These are phyloP conservation scores for Tragelaphus oryx DNA, from an alignment of 2,797 vertebrate genomes.

Conservation along the genomic window DNA sequence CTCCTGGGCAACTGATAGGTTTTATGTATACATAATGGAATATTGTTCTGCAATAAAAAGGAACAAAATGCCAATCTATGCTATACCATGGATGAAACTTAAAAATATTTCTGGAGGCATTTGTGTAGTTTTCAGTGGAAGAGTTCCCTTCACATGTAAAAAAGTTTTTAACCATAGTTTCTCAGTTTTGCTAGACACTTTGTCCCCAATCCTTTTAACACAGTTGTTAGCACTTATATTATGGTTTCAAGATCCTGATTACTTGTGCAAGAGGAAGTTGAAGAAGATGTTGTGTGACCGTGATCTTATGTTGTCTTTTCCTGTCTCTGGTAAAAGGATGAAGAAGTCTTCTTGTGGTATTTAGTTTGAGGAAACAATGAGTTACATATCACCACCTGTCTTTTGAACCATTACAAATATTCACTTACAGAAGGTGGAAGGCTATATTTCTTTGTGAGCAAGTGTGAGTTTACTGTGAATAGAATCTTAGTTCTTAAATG, in stretches of 20 bases:
- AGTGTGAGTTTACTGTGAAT: not conserved
- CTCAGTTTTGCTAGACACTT: not conserved
- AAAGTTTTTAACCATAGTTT: not conserved
- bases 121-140: not conserved
- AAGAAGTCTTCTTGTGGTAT: not conserved
- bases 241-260: not conserved
- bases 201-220: not conserved
- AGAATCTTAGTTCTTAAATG: not conserved
- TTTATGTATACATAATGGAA: not conserved
- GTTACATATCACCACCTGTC: not conserved
- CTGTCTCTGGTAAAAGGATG: not conserved
- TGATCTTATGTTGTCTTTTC: not conserved
- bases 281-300: not conserved
- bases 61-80: not conserved
- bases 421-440: not conserved
- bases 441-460: not conserved
- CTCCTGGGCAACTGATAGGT: not conserved
- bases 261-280: not conserved
- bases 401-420: not conserved
- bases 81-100: not conserved
- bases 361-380: not conserved
- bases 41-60: not conserved
- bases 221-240: not conserved
- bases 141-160: not conserved
- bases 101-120: not conserved